phyloP scores from a whole-genome alignment of 2,888 invertebrate species.

The Cheilosia vulpina region DNA sequence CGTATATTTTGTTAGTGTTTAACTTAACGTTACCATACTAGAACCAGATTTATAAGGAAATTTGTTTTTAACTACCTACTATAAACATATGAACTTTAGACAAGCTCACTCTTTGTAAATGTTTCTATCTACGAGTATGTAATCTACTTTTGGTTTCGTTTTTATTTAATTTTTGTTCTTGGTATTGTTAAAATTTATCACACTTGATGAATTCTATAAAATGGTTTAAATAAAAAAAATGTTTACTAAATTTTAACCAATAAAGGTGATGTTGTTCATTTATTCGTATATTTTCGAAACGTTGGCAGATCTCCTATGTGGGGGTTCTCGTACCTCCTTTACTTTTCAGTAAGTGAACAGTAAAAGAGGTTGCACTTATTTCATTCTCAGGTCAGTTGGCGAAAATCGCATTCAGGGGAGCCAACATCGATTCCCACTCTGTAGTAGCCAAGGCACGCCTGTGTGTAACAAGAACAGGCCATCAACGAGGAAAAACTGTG shows the following conservation, averaged over 20 bases:
- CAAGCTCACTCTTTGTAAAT: constrained; percentile 41
- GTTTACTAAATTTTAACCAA: constrained; percentile 47
- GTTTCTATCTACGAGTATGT: background rate
- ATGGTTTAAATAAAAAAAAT: constrained; percentile 59
- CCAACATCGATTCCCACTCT: no score
- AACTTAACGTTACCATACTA: constrained; percentile 13
- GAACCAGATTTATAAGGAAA: background rate
- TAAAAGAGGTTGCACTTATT: no score
- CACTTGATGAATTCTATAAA: constrained; percentile 25
- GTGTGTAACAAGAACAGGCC: no score
- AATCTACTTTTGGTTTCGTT: background rate
- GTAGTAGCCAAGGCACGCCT: no score
- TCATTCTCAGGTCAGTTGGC: no score
- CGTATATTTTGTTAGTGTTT: constrained; percentile 46
- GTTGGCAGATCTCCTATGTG: background rate
- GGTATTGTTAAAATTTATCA: constrained; percentile 62
- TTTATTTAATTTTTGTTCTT: constrained; percentile 28
- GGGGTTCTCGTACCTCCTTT: background rate
- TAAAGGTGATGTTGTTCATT: background rate
- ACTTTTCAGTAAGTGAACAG: no score
- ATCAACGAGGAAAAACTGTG: no score
- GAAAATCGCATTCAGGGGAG: no score
- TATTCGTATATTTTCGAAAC: background rate
- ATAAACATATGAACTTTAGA: constrained; percentile 27
- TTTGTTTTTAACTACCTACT: constrained; percentile 27